Percentiles rank a stretch among this genome's conserved stretches.
Conservation (phyloP, 2,888 invertebrate genomes). For the Macrostomum cliftonense region DNA sequence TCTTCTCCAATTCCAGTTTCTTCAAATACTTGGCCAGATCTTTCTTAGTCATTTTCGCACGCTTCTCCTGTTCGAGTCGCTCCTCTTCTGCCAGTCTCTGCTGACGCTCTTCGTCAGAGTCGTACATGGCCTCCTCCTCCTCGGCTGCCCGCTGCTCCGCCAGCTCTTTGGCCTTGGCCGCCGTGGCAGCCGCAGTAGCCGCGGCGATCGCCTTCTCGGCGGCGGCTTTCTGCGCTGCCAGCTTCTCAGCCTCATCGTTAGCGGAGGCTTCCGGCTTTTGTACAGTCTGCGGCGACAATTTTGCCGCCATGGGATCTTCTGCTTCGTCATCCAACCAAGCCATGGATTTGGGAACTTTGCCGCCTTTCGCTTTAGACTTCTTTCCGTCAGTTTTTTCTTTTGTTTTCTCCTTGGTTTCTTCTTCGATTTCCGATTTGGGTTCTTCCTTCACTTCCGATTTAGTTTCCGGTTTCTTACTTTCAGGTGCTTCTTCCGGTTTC, state of each 20-base stretch:
- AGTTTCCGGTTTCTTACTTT: neutral
- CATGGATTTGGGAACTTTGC: neutral
- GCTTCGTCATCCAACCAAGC: conserved; percentile 8
- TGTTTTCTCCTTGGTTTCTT: conserved; percentile 11
- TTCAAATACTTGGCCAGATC: too few species aligned
- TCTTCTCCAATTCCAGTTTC: too few species aligned
- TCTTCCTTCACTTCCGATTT: neutral
- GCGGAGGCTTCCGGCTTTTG: neutral
- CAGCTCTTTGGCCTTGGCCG: too few species aligned
- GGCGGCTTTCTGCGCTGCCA: too few species aligned
- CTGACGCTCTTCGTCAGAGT: too few species aligned
- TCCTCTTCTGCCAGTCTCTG: too few species aligned
- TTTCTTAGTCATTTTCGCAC: too few species aligned
- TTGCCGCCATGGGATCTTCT: conserved; percentile 8
- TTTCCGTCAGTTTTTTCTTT: conserved; percentile 1
- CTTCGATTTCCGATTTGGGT: neutral
- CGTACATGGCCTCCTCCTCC: neutral
- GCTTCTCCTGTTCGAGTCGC: too few species aligned
- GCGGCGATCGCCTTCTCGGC: too few species aligned
- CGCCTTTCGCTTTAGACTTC: neutral
- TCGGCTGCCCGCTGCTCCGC: neutral
- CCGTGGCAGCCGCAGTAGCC: too few species aligned
- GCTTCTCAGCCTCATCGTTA: conserved; percentile 4
- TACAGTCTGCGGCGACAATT: neutral
- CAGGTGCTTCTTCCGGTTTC: neutral